phyloP scores from a whole-genome alignment of 2,888 invertebrate genomes.

The Ptilodon capucinus region DNA sequence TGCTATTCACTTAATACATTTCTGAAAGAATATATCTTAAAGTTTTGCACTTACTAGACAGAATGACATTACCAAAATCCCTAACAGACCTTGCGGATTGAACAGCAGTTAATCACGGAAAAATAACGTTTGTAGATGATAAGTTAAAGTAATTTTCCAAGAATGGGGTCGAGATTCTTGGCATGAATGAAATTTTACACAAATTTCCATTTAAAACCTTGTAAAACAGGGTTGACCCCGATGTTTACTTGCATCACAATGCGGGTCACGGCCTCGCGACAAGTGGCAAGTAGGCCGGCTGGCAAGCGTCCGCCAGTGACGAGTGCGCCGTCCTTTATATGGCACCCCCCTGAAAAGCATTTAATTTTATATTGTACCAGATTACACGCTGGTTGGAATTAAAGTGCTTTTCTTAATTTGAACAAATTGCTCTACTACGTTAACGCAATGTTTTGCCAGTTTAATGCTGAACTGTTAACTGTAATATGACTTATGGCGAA shows the following conservation, averaged over 20 bases:
- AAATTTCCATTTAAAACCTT: slow-evolving; percentile 7
- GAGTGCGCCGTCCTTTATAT: not conserved
- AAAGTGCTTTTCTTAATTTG: not conserved
- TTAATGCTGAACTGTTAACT: not conserved
- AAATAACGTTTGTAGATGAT: no score
- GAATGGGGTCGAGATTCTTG: no score
- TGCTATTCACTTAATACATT: no score
- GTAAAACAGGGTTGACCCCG: slow-evolving; percentile 40
- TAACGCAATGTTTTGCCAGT: not conserved
- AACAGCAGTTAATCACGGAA: no score
- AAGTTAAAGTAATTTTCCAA: no score
- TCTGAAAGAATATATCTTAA: no score
- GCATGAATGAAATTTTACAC: not conserved
- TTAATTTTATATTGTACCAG: slow-evolving; percentile 9
- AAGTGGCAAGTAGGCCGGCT: slow-evolving; percentile 44
- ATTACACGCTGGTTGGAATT: slow-evolving; percentile 5
- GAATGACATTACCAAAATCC: no score
- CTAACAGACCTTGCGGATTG: no score
- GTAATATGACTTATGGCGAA: no score
- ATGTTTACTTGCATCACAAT: slow-evolving; percentile 51
- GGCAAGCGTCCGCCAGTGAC: slow-evolving; percentile 17
- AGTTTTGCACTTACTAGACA: no score
- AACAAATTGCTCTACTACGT: not conserved
- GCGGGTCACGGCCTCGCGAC: slow-evolving; percentile 50
- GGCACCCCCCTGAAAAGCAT: not conserved